Conservation (phyloP, 2,888 invertebrate genomes). For the Drosophila formosana region DNA sequence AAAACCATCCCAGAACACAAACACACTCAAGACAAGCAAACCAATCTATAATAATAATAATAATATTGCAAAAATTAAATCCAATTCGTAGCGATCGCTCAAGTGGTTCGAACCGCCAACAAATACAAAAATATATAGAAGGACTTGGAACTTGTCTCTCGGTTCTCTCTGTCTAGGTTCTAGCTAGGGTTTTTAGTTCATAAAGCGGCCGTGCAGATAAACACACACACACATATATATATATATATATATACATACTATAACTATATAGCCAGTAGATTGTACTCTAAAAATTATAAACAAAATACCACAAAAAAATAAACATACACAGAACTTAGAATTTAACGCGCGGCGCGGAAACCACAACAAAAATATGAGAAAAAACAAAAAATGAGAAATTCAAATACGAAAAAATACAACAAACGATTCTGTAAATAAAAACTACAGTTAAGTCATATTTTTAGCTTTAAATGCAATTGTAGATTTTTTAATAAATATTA, state of each 20-base stretch:
- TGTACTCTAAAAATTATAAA: constrained; percentile 72
- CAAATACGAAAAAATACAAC: constrained; percentile 20
- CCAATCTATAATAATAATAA: constrained; percentile 12
- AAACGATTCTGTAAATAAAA: constrained; percentile 79
- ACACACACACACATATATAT: too few species aligned
- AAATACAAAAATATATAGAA: constrained; percentile 12
- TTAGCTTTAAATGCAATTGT: constrained; percentile 84
- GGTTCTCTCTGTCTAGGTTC: constrained; percentile 48
- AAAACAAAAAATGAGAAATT: constrained; percentile 33
- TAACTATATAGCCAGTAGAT: constrained; percentile 77
- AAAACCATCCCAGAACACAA: constrained; percentile 43
- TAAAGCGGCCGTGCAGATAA: constrained; percentile 58
- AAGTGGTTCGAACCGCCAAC: constrained; percentile 54
- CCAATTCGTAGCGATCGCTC: constrained; percentile 43
- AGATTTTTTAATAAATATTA: constrained; percentile 75
- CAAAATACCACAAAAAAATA: constrained; percentile 42
- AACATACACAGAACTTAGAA: constrained; percentile 57
- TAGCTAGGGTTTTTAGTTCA: constrained; percentile 70
- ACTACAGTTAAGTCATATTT: constrained; percentile 84
- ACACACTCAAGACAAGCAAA: constrained; percentile 9
- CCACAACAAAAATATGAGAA: constrained; percentile 33
- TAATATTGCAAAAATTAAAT: constrained; percentile 19
- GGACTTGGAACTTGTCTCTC: constrained; percentile 4
- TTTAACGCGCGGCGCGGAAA: constrained; percentile 68
- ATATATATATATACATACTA: constrained; percentile 47